These are phyloP conservation scores for Hypothenemus hampei DNA, from an alignment of 1,140 invertebrate species.

Conservation along the genomic window DNA sequence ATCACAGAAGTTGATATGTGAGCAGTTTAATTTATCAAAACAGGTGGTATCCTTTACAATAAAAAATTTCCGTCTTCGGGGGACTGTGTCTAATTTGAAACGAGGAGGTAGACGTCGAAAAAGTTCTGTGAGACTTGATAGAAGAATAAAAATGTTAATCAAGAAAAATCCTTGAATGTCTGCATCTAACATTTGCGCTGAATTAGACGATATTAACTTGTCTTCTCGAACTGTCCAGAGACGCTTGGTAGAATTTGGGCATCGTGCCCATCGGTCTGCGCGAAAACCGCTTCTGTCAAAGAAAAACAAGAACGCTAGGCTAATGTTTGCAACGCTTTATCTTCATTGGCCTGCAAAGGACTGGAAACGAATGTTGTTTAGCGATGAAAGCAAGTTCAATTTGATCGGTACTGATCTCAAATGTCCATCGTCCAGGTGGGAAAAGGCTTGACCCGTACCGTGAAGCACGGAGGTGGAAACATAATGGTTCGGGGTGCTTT, in stretches of 20 bases:
- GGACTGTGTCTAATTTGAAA: not conserved
- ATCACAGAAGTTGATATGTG: too few species aligned
- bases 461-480: not conserved
- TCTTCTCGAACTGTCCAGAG: not conserved
- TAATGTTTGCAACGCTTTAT: not conserved
- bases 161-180: not conserved
- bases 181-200: not conserved
- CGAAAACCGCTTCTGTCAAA: not conserved
- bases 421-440: not conserved
- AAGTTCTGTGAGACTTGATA: not conserved
- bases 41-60: not conserved
- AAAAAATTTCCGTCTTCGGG: not conserved
- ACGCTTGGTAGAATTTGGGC: not conserved
- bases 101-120: not conserved
- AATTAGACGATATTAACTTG: not conserved
- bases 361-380: not conserved
- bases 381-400: not conserved
- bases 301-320: not conserved
- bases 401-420: not conserved
- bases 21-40: not conserved
- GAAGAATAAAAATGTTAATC: not conserved
- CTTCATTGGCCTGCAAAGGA: not conserved
- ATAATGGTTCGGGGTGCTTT: not conserved
- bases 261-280: not conserved
- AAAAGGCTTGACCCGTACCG: not conserved